Conservation (phyloP, 2,113 vertebrate species). For the Xiphias gladius region DNA sequence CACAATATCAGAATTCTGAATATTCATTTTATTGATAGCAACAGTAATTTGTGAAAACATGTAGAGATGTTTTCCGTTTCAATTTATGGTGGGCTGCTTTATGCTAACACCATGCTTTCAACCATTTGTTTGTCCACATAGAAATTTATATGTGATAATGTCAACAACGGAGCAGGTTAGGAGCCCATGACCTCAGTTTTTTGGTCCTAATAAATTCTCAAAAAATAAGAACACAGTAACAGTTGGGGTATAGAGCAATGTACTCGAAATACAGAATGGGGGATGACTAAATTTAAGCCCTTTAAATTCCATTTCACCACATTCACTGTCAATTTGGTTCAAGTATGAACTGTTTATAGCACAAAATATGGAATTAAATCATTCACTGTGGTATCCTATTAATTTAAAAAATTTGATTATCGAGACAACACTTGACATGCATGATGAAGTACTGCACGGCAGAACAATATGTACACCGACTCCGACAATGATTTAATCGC, state of each 20-base stretch:
- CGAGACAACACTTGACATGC: background rate
- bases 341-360: background rate
- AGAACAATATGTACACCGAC: background rate
- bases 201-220: background rate
- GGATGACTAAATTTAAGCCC: background rate
- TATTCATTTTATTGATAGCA: background rate
- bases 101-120: background rate
- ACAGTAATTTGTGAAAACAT: background rate
- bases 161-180: background rate
- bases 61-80: background rate
- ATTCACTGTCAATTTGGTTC: background rate
- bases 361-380: background rate
- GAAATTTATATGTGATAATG: background rate
- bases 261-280: background rate
- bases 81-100: background rate
- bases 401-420: background rate
- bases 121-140: background rate
- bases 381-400: background rate
- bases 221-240: background rate
- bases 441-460: background rate
- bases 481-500: background rate
- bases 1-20: background rate
- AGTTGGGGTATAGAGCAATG: background rate
- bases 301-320: background rate
- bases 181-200: background rate